Percentiles rank a stretch among this genome's conserved stretches.
Conservation (phyloP, 92 coral and sea anemone species). For the Porites cylindrica region DNA sequence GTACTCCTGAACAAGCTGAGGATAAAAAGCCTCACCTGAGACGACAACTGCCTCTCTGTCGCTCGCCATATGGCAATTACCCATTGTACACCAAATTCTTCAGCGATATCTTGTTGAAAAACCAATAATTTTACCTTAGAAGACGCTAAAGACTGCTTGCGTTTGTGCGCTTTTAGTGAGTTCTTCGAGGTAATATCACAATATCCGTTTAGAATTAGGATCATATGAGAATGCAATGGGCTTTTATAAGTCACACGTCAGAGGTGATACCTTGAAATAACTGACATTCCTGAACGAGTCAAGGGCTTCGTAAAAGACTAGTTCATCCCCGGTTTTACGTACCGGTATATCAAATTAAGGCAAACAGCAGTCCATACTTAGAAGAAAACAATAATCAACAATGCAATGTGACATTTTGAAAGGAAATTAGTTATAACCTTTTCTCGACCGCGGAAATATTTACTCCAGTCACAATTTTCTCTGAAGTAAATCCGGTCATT, state of each 20-base stretch:
- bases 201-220: slow-evolving; percentile 12
- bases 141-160: neutral
- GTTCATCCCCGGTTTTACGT: neutral
- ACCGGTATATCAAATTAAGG: neutral
- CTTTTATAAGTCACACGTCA: neutral
- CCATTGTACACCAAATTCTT: slow-evolving; percentile 18
- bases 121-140: neutral
- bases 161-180: neutral
- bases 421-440: neutral
- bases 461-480: neutral
- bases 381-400: no score
- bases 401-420: neutral
- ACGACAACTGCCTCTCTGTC: slow-evolving; percentile 48
- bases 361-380: neutral
- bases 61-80: slow-evolving; percentile 56
- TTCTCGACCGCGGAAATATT: neutral
- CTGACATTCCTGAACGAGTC: slow-evolving; percentile 20
- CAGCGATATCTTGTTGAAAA: neutral
- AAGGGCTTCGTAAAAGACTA: neutral
- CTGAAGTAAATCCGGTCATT: neutral
- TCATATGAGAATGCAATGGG: neutral
- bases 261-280: neutral
- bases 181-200: neutral
- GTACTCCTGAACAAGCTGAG: no score
- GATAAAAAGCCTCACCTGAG: slow-evolving; percentile 24